Percentiles rank a stretch among this genome's conserved stretches.
Evolutionary conservation across 2,113 vertebrate species (phyloP).

Genomic region (Cryptotis parvus): DNA sequence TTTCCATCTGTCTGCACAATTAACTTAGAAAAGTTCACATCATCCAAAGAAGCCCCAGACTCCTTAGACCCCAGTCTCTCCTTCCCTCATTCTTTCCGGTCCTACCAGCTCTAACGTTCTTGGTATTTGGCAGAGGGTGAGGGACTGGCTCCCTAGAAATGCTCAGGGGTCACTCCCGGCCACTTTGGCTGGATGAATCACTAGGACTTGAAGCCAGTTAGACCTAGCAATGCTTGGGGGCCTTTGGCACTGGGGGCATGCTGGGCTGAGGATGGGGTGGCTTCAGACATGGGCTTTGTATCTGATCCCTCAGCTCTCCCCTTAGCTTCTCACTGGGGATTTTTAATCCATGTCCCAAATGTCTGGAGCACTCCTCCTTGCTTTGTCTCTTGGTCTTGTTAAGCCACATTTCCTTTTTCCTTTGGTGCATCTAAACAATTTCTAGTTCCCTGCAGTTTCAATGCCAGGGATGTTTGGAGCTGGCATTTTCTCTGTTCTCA

Average conservation of each 20-base stretch:
- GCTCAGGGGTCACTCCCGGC: too few relatives aligned
- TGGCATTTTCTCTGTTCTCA: not conserved
- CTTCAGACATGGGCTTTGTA: too few relatives aligned
- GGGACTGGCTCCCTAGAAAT: too few relatives aligned
- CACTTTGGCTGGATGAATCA: too few relatives aligned
- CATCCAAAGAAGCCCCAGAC: not conserved
- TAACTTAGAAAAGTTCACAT: conserved; percentile 42
- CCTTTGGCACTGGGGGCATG: too few relatives aligned
- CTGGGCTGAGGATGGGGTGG: too few relatives aligned
- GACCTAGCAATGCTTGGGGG: too few relatives aligned
- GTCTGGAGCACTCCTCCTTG: not conserved
- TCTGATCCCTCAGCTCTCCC: not conserved
- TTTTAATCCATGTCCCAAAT: not conserved
- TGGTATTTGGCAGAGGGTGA: too few relatives aligned
- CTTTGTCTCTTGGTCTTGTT: conserved; percentile 7
- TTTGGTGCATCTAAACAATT: not conserved
- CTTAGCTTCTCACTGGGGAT: not conserved
- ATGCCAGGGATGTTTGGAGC: not conserved
- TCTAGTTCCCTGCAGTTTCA: not conserved
- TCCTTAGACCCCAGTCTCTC: not conserved
- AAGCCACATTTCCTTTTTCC: conserved; percentile 21
- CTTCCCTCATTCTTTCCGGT: not conserved
- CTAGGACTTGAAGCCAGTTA: too few relatives aligned
- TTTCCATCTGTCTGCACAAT: conserved; percentile 21
- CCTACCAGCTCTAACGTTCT: not conserved